Conservation (phyloP, 1,140 invertebrate genomes). For the Caerostris darwini region DNA sequence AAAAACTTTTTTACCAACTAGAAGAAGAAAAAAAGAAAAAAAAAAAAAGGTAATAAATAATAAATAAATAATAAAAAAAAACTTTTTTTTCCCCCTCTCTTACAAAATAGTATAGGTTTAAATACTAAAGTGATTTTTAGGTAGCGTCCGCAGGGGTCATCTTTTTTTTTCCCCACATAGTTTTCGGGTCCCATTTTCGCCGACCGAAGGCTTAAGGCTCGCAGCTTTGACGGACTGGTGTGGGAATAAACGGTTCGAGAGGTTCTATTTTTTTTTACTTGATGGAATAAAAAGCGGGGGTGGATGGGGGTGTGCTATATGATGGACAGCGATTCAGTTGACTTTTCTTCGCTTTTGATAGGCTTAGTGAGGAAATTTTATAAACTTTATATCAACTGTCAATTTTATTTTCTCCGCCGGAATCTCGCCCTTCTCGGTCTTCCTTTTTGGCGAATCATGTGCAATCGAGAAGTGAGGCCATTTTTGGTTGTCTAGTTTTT, state of each 20-base stretch:
- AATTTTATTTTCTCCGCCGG: slow-evolving; percentile 48
- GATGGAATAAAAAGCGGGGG: not conserved
- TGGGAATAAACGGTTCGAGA: slow-evolving; percentile 58
- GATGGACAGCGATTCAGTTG: slow-evolving; percentile 62
- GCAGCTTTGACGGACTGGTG: slow-evolving; percentile 17
- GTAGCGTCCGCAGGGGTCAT: slow-evolving; percentile 5
- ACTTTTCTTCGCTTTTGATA: slow-evolving; percentile 67
- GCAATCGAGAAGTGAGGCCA: not conserved
- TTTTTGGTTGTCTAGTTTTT: slow-evolving; percentile 53
- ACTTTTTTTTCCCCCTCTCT: not conserved
- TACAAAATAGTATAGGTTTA: slow-evolving; percentile 62
- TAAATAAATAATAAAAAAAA: not conserved
- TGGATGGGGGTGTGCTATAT: slow-evolving; percentile 18
- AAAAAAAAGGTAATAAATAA: slow-evolving; percentile 10
- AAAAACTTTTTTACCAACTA: slow-evolving; percentile 45
- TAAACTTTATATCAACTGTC: slow-evolving; percentile 77
- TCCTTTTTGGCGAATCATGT: slow-evolving; percentile 40
- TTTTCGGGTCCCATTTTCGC: slow-evolving; percentile 45
- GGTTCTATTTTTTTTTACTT: slow-evolving; percentile 1
- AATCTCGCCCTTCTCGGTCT: not conserved
- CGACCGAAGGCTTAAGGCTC: slow-evolving; percentile 40
- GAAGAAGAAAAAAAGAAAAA: not conserved
- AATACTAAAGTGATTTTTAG: slow-evolving; percentile 76
- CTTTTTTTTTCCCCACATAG: slow-evolving; percentile 38
- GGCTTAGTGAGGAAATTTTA: slow-evolving; percentile 74